Base-by-base conservation (phyloP, 2,113 vertebrate species). In the Elgaria multicarinata region DNA sequence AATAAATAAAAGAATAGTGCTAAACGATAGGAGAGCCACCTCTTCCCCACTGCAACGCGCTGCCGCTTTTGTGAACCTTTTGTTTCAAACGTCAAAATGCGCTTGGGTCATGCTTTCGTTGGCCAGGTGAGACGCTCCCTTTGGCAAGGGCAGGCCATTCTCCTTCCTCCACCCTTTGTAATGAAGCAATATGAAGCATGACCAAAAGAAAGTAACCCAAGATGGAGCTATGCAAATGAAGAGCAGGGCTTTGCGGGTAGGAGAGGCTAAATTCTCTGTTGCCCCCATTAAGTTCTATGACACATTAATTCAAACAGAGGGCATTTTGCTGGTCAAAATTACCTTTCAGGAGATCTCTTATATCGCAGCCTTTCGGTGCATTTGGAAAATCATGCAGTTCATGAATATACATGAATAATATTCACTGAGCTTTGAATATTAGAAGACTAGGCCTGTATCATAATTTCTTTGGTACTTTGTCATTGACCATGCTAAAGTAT, bases 361-460 rank as follows among this genome's bases (percentile, higher is more conserved):
- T 78, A 50, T 50, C 24, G 31, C 28, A 31, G 42, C 26, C 6
- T 79, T 55, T 16, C 46, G 24, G 46, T 20, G 14, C n/a, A 79
- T 53, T 55, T 53, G 77, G 77, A 79, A 33, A 46, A 50, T 72
- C 33, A 31, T 53, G 13, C 77, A 6, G 50, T 20, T 42, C 74
- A 64, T 26, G 39, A 62, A 39, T 82, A 26, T 46, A 46, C 31
- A 33, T 64, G 22, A 64, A 83, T 44, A 66, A 64, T 50, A 50
- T 71, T 50, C 33, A n/a, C 28, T 26, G 42, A 13, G 28, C 12
- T 71, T 85, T 3, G 0, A 33, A 3, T 22, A 10, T 6, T 6
- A 22, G 1, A 10, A 2, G 26, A 28, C 2, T 24, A 81, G 2
- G 13, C 8, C n/a, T 31, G 1, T 46, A 3, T 3, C 0, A 62